A percentile compares a stretch with the other conserved stretches of the same genome.
Evolutionary conservation across 2,888 invertebrate genomes (phyloP).

Genomic region (Cacoxenus indagator): DNA sequence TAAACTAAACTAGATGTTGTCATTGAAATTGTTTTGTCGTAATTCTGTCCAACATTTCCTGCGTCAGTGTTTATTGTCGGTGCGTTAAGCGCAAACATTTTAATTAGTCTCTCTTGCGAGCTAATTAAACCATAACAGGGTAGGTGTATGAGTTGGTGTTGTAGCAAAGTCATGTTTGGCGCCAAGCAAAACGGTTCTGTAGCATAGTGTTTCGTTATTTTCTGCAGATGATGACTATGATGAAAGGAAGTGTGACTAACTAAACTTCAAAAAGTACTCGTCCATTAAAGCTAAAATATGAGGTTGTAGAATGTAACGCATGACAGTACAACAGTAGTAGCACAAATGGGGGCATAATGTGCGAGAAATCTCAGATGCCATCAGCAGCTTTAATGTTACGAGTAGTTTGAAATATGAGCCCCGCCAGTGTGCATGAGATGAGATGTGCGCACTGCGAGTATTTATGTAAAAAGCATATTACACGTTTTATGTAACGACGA

Average conservation of each 20-base stretch:
- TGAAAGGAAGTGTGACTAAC: too few species aligned
- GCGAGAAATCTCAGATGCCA: background rate
- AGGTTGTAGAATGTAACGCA: too few species aligned
- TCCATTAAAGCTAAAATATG: too few species aligned
- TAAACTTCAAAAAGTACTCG: too few species aligned
- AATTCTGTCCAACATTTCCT: too few species aligned
- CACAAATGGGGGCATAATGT: background rate
- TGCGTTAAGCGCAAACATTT: background rate
- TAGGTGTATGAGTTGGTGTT: too few species aligned
- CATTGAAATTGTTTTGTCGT: too few species aligned
- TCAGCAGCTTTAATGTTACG: background rate
- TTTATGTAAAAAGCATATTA: constrained; percentile 2
- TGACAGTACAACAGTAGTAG: background rate
- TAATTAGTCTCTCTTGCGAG: background rate
- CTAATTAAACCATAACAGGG: background rate
- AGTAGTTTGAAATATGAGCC: constrained; percentile 1
- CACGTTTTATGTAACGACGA: background rate
- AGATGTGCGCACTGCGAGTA: background rate
- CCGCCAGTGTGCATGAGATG: background rate
- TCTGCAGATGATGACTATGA: too few species aligned
- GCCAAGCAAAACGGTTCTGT: background rate
- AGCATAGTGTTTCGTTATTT: background rate
- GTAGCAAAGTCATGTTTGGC: background rate
- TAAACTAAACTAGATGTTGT: too few species aligned
- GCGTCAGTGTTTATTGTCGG: background rate